Evolutionary conservation across 2,113 vertebrate species (phyloP).

Genomic region (Colossoma macropomum): DNA sequence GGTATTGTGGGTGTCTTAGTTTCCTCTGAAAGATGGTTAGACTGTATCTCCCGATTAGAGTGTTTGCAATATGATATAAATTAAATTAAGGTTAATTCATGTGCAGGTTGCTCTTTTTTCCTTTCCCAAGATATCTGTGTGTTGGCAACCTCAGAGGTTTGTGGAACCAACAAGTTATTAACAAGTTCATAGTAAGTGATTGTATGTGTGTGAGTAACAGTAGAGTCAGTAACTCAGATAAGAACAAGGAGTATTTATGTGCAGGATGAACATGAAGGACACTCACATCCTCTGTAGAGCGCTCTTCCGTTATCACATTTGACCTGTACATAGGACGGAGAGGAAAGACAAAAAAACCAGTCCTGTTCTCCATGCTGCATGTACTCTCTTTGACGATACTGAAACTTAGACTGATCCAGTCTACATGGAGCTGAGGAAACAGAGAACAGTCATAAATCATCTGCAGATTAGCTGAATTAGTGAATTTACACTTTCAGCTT

Average conservation of each 20-base stretch:
- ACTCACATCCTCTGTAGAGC: constrained; percentile 1
- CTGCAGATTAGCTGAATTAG: neutral
- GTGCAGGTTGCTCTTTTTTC: too few relatives aligned
- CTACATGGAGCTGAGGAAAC: constrained; percentile 17
- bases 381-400: neutral
- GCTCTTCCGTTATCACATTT: neutral
- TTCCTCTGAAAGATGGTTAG: too few relatives aligned
- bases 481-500: neutral
- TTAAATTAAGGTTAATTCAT: too few relatives aligned
- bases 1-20: too few relatives aligned
- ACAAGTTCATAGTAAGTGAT: too few relatives aligned
- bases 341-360: neutral
- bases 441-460: neutral
- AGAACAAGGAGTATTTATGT: neutral
- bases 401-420: neutral
- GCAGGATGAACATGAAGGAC: neutral
- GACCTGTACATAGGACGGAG: neutral
- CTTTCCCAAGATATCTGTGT: too few relatives aligned
- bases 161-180: too few relatives aligned
- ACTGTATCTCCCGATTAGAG: too few relatives aligned
- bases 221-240: too few relatives aligned
- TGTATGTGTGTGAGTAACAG: too few relatives aligned
- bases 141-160: too few relatives aligned
- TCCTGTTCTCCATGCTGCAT: neutral
- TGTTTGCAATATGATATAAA: too few relatives aligned